A percentile compares a stretch with the other conserved stretches of the same genome.
phyloP scores from a whole-genome alignment of 2,888 invertebrate genomes.

The Rosalia funebris region DNA sequence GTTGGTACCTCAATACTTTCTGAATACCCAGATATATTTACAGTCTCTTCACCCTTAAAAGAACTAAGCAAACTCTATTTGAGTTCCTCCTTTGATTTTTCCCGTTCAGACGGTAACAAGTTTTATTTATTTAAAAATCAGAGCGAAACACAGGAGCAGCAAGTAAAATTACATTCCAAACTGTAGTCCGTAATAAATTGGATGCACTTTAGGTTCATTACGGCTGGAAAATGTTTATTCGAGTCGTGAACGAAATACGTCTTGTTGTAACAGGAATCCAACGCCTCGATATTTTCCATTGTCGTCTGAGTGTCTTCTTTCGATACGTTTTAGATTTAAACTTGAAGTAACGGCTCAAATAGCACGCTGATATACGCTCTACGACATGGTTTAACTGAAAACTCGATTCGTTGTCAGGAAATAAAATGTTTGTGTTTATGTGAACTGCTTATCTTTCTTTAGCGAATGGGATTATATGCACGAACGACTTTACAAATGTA shows the following conservation, averaged over 20 bases:
- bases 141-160: not conserved
- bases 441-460: conserved; percentile 15
- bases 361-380: conserved; percentile 33
- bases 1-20: too few relatives aligned
- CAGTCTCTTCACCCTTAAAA: too few relatives aligned
- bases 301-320: conserved; percentile 36
- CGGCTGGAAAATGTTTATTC: conserved; percentile 26
- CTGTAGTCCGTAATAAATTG: conserved; percentile 22
- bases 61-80: too few relatives aligned
- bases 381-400: conserved; percentile 31
- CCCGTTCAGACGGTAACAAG: not conserved
- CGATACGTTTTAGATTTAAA: conserved; percentile 41
- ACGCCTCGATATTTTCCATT: conserved; percentile 35
- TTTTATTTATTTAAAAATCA: conserved; percentile 22
- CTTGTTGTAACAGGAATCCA: conserved; percentile 26
- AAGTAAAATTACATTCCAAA: conserved; percentile 24
- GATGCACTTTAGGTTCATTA: conserved; percentile 29
- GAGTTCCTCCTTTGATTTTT: not conserved
- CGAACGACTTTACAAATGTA: conserved; percentile 4
- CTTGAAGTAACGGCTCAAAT: conserved; percentile 35
- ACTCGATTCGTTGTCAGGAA: conserved; percentile 17
- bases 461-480: conserved; percentile 6
- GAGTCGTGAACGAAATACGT: conserved; percentile 28
- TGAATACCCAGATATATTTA: too few relatives aligned
- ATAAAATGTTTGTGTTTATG: conserved; percentile 30